phyloP scores from a whole-genome alignment of 2,113 vertebrate genomes.

The Nasalis larvatus region DNA sequence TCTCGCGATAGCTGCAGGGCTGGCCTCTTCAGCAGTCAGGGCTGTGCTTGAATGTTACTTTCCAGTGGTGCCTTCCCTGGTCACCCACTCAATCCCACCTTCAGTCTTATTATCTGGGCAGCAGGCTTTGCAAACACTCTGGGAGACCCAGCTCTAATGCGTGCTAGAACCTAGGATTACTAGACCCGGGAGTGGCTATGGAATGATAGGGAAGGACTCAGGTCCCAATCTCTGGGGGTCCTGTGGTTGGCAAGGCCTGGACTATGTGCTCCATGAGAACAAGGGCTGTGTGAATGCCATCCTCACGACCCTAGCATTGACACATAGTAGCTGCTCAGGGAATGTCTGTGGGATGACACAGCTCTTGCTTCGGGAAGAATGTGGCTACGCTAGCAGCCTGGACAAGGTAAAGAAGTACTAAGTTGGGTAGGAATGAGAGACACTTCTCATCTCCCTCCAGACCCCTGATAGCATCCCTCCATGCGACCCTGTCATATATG shows the following conservation, averaged over 20 bases:
- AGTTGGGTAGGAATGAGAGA: background rate
- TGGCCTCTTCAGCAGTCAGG: background rate
- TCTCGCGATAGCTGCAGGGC: background rate
- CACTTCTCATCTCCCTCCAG: background rate
- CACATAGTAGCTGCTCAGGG: background rate
- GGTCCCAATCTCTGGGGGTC: background rate
- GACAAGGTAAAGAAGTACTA: background rate
- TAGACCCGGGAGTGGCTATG: background rate
- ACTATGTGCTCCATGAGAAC: background rate
- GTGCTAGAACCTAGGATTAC: background rate
- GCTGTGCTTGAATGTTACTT: background rate
- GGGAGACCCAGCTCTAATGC: too few relatives aligned
- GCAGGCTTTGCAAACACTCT: background rate
- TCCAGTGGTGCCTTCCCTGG: background rate
- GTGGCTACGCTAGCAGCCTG: background rate
- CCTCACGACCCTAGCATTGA: background rate
- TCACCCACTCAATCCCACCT: fast-evolving
- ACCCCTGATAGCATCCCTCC: too few relatives aligned
- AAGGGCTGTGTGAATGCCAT: background rate
- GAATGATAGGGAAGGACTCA: background rate
- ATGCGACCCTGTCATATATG: background rate
- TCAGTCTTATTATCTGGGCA: background rate
- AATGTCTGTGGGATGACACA: background rate
- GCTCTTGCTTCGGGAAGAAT: background rate
- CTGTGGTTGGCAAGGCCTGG: background rate